Percentiles rank a stretch among this genome's conserved stretches.
phyloP scores from a whole-genome alignment of 1,140 invertebrate genomes.

The Drosophila trapezifrons region DNA sequence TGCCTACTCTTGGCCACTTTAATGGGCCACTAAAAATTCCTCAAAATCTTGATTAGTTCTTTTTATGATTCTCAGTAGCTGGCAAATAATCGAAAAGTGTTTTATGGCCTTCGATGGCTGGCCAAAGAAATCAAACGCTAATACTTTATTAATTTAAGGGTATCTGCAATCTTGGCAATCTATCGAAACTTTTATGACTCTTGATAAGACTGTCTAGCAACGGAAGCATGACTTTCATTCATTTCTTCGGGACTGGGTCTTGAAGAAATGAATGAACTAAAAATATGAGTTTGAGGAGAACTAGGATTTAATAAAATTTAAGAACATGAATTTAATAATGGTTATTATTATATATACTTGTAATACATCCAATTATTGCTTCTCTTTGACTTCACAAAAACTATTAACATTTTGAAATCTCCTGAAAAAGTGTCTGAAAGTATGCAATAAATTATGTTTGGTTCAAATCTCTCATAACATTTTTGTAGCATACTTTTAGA shows the following conservation, averaged over 20 bases:
- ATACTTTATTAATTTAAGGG: conserved; percentile 31
- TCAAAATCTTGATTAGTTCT: background rate
- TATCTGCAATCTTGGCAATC: conserved; percentile 8
- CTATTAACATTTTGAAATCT: background rate
- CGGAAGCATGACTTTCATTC: conserved; percentile 1
- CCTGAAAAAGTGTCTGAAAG: background rate
- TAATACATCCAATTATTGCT: background rate
- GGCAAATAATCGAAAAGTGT: background rate
- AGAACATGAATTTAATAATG: background rate
- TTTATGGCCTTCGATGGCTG: conserved; percentile 21
- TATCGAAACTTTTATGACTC: background rate
- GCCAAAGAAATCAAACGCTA: conserved; percentile 24
- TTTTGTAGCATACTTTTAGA: no score
- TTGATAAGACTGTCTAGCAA: conserved; percentile 16
- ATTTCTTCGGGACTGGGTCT: background rate
- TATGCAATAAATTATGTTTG: background rate
- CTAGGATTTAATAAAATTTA: no score
- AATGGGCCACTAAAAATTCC: background rate
- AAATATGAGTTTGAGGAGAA: no score
- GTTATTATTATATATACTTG: background rate
- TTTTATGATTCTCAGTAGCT: conserved; percentile 7
- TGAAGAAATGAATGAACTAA: background rate
- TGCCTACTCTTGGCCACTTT: background rate
- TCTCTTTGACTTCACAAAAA: background rate
- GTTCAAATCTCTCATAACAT: no score